Base-by-base conservation (phyloP, 2,113 vertebrate species). In the Corapipo altera region DNA sequence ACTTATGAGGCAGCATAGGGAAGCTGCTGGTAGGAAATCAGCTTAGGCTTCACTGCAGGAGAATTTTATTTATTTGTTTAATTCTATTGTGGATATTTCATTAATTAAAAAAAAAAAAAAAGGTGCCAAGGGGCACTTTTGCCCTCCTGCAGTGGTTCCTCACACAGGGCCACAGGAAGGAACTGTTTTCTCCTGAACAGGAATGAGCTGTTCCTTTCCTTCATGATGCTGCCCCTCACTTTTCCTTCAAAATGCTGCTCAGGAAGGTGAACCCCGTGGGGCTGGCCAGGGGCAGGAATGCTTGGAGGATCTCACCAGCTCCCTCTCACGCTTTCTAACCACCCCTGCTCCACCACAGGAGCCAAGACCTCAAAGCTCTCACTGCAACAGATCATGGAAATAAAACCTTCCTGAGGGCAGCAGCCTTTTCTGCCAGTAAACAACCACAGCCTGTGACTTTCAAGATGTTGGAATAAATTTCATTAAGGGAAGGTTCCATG, bases 1-100 rank as follows among this genome's bases (percentile, higher is more conserved):
- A 8, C 41, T 51, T 49, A 3, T 0, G 18, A 32, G 39, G 54
- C 18, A 43, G 37, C 37, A 28, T 0, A 39, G 24, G 72, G 46
- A 72, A 76, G 12, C 59, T 77, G 12, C 59, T 77, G 54, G 18
- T 13, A 44, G 44, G 66, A 71, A 74, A 48, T 48, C 19, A 91
- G 19, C 27, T 64, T 62, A 20, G 35, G 32, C 35, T 83, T 86
- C 62, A 77, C 6, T 62, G 41, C 24, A 78, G 16, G 39, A 46
- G 20, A 80, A 86, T 41, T 80, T 41, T 35, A 43, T 70, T 76
- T 62, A 43, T 76, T 76, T 76, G 21, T n/a, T 26, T 26, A 26
- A 59, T 61, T 82, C 30, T 70, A 41, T 15, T 71, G n/a, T 12
- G 33, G 15, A n/a, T 33, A 24, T 9, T 72, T 62, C 32, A 51